These are phyloP conservation scores for Xiphophorus couchianus DNA, from an alignment of 2,113 vertebrate genomes.

Conservation along the genomic window DNA sequence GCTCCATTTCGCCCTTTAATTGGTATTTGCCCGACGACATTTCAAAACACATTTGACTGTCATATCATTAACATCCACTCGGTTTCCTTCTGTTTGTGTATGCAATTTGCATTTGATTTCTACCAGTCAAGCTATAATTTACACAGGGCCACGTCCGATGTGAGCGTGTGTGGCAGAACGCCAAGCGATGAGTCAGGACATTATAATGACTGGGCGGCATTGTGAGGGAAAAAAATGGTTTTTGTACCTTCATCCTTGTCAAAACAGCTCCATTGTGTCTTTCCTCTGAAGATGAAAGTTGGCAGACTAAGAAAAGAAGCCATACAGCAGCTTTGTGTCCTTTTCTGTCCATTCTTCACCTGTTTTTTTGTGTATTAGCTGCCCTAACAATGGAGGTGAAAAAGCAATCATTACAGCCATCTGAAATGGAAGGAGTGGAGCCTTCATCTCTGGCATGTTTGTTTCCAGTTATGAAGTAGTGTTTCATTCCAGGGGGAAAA, in stretches of 20 bases:
- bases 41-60: slow-evolving; percentile 70
- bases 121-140: slow-evolving; percentile 66
- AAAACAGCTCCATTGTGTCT: slow-evolving; percentile 54
- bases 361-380: neutral
- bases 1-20: slow-evolving; percentile 60
- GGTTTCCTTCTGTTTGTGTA: slow-evolving; percentile 50
- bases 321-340: neutral
- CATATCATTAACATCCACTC: slow-evolving; percentile 67
- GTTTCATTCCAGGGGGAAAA: neutral
- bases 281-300: slow-evolving; percentile 23
- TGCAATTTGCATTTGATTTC: slow-evolving; percentile 70
- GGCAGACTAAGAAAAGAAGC: slow-evolving; percentile 30
- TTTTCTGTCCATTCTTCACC: too few relatives aligned
- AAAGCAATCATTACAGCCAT: slow-evolving; percentile 65
- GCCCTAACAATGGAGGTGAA: slow-evolving; percentile 58
- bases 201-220: slow-evolving; percentile 46
- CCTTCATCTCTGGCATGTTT: slow-evolving; percentile 60
- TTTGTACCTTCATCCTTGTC: slow-evolving; percentile 24
- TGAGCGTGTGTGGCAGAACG: slow-evolving; percentile 20
- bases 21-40: slow-evolving; percentile 58
- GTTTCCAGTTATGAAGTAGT: slow-evolving; percentile 48
- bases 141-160: slow-evolving; percentile 19
- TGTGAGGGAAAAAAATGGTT: slow-evolving; percentile 23
- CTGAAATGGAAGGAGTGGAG: slow-evolving; percentile 49
- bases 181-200: slow-evolving; percentile 60